phyloP scores from a whole-genome alignment of 2,797 vertebrate species.

The Poecilia velifera region DNA sequence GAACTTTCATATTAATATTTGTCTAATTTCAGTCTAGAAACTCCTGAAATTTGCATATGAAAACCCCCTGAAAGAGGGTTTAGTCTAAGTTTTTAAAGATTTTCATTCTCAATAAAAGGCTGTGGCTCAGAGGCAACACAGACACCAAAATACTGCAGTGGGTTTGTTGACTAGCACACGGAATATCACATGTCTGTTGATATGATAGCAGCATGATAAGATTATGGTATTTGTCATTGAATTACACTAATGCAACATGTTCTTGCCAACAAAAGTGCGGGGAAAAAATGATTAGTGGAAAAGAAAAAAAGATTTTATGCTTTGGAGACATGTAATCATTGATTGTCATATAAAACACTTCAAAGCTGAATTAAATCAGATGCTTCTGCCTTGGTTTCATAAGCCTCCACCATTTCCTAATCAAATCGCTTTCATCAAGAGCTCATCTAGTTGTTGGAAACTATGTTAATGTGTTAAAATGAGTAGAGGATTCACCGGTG shows the following conservation, averaged over 20 bases:
- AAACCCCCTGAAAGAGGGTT: not conserved
- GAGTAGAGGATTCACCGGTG: slow-evolving; percentile 57
- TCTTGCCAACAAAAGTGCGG: not conserved
- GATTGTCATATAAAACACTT: slow-evolving; percentile 38
- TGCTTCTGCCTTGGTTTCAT: slow-evolving; percentile 45
- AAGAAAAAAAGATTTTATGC: slow-evolving; percentile 13
- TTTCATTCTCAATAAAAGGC: not conserved
- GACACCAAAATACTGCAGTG: not conserved
- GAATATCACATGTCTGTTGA: not conserved
- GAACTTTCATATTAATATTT: not conserved
- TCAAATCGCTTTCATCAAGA: slow-evolving; percentile 68
- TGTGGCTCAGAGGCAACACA: not conserved
- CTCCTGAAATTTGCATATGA: not conserved
- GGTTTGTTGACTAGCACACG: slow-evolving; percentile 4
- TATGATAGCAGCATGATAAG: not conserved
- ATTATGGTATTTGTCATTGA: slow-evolving; percentile 11
- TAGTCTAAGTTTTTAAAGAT: not conserved
- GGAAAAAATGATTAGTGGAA: not conserved
- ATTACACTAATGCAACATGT: slow-evolving; percentile 12
- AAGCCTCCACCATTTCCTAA: slow-evolving; percentile 63
- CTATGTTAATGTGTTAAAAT: slow-evolving; percentile 70
- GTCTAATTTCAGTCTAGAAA: not conserved
- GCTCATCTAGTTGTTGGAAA: slow-evolving; percentile 63
- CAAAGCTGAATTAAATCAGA: slow-evolving; percentile 53
- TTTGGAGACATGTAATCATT: slow-evolving; percentile 43